Base-by-base conservation (phyloP, 2,113 vertebrate genomes). In the Ammodytes marinus region DNA sequence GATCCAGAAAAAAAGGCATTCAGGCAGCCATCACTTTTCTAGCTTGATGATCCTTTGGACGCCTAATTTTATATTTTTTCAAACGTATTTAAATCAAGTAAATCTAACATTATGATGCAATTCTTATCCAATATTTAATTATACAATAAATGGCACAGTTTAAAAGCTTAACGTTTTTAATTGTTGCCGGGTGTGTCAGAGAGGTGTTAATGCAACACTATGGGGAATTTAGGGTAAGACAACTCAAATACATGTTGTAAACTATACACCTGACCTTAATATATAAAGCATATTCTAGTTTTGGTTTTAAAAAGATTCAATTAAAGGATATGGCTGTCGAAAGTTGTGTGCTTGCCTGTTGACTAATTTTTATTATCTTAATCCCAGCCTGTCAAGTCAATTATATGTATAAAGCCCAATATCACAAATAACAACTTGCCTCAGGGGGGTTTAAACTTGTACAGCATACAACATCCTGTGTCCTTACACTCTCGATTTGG, bases 31-130 rank as follows among this genome's bases (percentile, higher is more conserved):
- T 5, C 27, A 12, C 13, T 40, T 79, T 77, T 54, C 19, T 47
- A 8, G 58, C 37, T 50, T 46, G 57, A 3, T 58, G 39, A 63
- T 52, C 13, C 42, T 27, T 10, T 47, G 17, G 15, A 40, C 69
- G 50, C 11, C 35, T 57, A 39, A 59, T 64, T 76, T 42, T 78
- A 37, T 79, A 60, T 78, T 88, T 80, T 17, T 65, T 78, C 11
- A 81, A 4, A 45, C 35, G 12, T 11, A 80, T 69, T 79, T 73
- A 53, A 1, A 55, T 35, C 11, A 35, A 9, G 14, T 13, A 35
- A 27, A 39, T 8, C 42, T 47, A 27, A 72, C 10, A 78, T 37
- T 52, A 58, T 74, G 76, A 75, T 9, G 6, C 27, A n/a, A 19
- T 14, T 27, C 1, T 37, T 58, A 35, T 50, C 12, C 45, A 69